Evolutionary conservation across 2,888 invertebrate genomes (phyloP).

Genomic region (Trachelus stipa): DNA sequence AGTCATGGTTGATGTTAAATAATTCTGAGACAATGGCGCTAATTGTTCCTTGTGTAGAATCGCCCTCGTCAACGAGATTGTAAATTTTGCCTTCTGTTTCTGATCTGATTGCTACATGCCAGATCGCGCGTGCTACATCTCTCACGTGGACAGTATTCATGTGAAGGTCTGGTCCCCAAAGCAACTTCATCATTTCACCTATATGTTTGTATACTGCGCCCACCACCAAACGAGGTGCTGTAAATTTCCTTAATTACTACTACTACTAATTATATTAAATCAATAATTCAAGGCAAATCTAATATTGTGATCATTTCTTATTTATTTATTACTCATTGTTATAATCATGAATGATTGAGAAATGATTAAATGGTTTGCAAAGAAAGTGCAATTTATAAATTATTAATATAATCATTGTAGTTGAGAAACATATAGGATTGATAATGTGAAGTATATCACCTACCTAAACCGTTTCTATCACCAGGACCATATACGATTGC

Average conservation of each 20-base stretch:
- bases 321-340: not conserved
- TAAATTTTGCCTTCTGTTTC: constrained; percentile 75
- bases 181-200: constrained; percentile 89
- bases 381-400: not conserved
- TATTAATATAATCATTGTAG: not conserved
- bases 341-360: not conserved
- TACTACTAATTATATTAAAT: constrained; percentile 1
- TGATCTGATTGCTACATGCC: constrained; percentile 74
- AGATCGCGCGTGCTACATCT: constrained; percentile 86
- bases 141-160: constrained; percentile 89
- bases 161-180: constrained; percentile 87
- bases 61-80: constrained; percentile 85
- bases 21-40: constrained; percentile 84
- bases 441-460: constrained; percentile 69
- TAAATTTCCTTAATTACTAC: constrained; percentile 31
- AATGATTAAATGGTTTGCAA: not conserved
- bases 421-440: not conserved
- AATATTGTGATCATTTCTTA: not conserved
- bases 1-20: constrained; percentile 88
- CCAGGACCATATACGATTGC: constrained; percentile 89
- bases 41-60: constrained; percentile 87
- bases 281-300: constrained; percentile 8
- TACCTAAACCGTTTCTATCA: constrained; percentile 86
- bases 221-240: constrained; percentile 86
- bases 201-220: constrained; percentile 90